Base-by-base conservation (phyloP, 1,140 invertebrate species). In the Helicoverpa zea region DNA sequence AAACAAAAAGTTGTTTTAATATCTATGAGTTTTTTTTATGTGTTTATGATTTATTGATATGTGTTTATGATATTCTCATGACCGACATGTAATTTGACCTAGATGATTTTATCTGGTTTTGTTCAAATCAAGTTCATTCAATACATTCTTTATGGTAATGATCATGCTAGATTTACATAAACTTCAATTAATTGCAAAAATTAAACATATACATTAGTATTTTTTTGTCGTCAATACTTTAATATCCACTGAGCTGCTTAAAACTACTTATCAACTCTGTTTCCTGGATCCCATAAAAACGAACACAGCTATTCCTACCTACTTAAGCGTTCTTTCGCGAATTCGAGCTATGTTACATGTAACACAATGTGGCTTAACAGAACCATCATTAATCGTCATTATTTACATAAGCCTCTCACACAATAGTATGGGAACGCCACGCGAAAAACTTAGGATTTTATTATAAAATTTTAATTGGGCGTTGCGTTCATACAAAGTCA, bases 401-500 rank as follows among this genome's bases (percentile, higher is more conserved):
- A 77, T 77, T 77, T 77, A 77, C 75, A 77, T 77, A 77, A 77
- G 74, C 18, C 51, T 14, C 61, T 75, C 47, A 77, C 61, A 77
- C 75, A 77, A 77, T 77, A 54, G 47, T 54, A 77, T 77, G 75
- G 75, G 75, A 77, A 77, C 61, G 59, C 51, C 61, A n/a, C 18
- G 61, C 64, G 61, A 77, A 77, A 77, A 77, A 77, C 61, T 30
- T 77, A 77, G 23, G 75, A 77, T 66, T 77, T 43, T 77, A 77
- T 61, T 77, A 77, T 52, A 77, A 77, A 66, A 56, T 66, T 66
- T 77, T 77, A 77, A 77, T 77, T 77, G 61, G 61, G 12, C 13
- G 49, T 51, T 23, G 43, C 74, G 74, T 14, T 64, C 61, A 51
- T 56, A 54, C 61, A 77, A 77, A 77, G 75, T 77, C 75, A 66